Percentiles rank a stretch among this genome's conserved stretches.
Conservation (phyloP, 2,797 vertebrate genomes). For the Arrhamphus sclerolepis region DNA sequence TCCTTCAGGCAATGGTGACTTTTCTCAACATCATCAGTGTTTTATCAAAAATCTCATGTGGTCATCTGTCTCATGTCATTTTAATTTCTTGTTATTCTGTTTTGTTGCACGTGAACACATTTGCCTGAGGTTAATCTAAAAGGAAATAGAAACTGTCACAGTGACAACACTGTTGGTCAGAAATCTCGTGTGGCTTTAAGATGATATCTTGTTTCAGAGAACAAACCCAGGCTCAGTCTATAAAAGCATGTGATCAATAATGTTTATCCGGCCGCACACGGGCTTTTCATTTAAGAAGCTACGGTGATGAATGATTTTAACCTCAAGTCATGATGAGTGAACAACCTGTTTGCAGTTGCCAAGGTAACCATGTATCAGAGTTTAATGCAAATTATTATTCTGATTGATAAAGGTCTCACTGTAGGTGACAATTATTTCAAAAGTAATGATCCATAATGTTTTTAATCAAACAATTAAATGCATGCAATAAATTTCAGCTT, state of each 20-base stretch:
- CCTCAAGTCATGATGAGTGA: no score
- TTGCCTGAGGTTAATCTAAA: slow-evolving; percentile 37
- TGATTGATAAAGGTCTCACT: background rate
- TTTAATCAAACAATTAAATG: background rate
- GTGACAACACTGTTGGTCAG: no score
- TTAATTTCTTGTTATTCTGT: background rate
- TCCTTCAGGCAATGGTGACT: slow-evolving; percentile 43
- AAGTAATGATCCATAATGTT: background rate
- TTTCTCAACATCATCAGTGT: slow-evolving; percentile 6
- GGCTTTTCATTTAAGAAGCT: background rate
- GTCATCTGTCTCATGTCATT: slow-evolving; percentile 24
- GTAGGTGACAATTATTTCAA: background rate
- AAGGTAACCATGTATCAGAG: no score
- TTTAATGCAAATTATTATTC: no score
- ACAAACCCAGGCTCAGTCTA: slow-evolving; percentile 3
- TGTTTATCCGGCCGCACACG: slow-evolving; percentile 7
- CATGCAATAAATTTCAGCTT: no score
- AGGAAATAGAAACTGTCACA: slow-evolving; percentile 28
- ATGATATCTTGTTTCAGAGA: background rate
- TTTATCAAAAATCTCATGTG: slow-evolving; percentile 39
- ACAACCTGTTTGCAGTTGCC: no score
- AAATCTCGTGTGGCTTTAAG: background rate
- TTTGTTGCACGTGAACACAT: slow-evolving; percentile 23
- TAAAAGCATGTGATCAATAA: slow-evolving; percentile 2
- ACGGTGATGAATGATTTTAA: no score